Percentiles rank a stretch among this genome's conserved stretches.
Conservation (phyloP, 2,797 vertebrate species). For the Triplophysa yarkandensis region DNA sequence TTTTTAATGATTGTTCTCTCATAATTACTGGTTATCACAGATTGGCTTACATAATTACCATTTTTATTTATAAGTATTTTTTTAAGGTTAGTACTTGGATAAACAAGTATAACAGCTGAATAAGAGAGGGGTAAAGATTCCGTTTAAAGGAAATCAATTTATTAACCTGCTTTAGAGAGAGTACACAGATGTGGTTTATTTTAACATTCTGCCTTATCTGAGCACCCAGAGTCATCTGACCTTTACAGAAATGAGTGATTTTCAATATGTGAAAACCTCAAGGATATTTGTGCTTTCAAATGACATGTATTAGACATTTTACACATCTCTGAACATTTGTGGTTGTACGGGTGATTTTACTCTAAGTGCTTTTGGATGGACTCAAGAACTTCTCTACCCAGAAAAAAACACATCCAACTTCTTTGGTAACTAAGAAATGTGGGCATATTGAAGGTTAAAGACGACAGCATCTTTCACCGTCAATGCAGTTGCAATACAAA, state of each 20-base stretch:
- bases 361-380: constrained; percentile 48
- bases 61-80: too few relatives aligned
- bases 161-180: constrained; percentile 37
- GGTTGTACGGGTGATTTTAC: constrained; percentile 2
- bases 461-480: too few relatives aligned
- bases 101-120: background rate
- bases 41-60: too few relatives aligned
- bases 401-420: constrained; percentile 55
- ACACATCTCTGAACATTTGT: constrained; percentile 48
- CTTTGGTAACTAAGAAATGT: constrained; percentile 38
- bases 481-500: too few relatives aligned
- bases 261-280: constrained; percentile 54
- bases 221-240: constrained; percentile 52
- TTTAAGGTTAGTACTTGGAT: too few relatives aligned
- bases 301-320: constrained; percentile 57
- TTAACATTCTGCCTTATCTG: constrained; percentile 41
- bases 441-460: background rate
- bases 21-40: too few relatives aligned
- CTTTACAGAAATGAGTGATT: constrained; percentile 55
- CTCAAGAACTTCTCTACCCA: constrained; percentile 33
- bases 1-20: too few relatives aligned
- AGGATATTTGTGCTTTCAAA: constrained; percentile 55
- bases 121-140: background rate
- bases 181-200: constrained; percentile 42
- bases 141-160: constrained; percentile 38